Base-by-base conservation (phyloP, 30 jellyfish, hydroid and myxozoan genomes). In the Sanderia malayensis region DNA sequence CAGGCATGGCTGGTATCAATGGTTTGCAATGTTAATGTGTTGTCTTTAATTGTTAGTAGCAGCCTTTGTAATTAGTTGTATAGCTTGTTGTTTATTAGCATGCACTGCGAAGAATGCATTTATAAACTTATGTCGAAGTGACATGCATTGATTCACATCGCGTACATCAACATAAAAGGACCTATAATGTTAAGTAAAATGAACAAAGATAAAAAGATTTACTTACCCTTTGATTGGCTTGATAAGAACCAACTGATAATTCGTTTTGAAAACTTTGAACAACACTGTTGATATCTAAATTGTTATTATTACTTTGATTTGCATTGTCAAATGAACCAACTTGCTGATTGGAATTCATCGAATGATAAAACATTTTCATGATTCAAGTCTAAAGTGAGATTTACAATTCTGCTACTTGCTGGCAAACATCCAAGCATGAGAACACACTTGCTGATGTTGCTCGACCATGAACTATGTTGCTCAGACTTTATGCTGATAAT, bases 371-470 rank as follows among this genome's bases (percentile, higher is more conserved):
- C 89, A 78, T 78, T 78, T 78, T 78, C 89, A 78, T 78, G 89
- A 59, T 78, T 22, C 82, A 47, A 65, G 47, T 22, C 58, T 57
- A 29, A 68, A 46, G 27, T 57, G 31, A 34, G 20, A 21, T 52
- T 76, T 45, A 25, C 73, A 59, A 23, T 27, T 64, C 71, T 30
- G 69, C 82, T 55, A 31, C 22, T 61, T 41, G 71, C 89, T 78
- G 89, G 89, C 89, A 78, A 78, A 46, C 71, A 47, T 78, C 89
- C 89, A 78, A 78, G 74, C 75, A 67, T 81, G 34, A 17, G 74
- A 55, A 61, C 70, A 65, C 69, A 52, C 44, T 62, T 65, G 70
- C 55, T 33, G 61, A 10, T n/a, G n/a, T n/a, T n/a, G n/a, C n/a
- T n/a, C n/a, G n/a, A n/a, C n/a, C n/a, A n/a, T n/a, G n/a, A n/a